Evolutionary conservation across 2,888 invertebrate species (phyloP).

Genomic region (Cataglyphis cursor): DNA sequence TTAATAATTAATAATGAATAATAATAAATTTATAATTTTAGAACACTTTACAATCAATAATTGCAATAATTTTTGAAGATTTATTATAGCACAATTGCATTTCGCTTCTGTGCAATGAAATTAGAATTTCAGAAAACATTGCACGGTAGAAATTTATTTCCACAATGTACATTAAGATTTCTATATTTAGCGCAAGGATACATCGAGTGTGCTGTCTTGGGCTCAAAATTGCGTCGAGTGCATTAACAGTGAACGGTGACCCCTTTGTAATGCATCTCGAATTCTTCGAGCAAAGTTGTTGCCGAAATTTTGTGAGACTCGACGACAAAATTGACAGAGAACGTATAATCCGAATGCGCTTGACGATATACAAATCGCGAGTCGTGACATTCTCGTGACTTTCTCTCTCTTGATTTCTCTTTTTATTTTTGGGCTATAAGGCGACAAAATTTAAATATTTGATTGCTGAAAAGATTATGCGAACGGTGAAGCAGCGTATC

Average conservation of each 20-base stretch:
- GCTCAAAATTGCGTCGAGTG: conserved; percentile 1
- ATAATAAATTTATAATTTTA: not conserved
- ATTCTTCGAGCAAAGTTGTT: conserved; percentile 12
- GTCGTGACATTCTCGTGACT: conserved; percentile 61
- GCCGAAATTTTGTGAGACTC: conserved; percentile 39
- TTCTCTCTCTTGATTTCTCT: conserved; percentile 76
- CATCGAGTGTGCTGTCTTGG: conserved; percentile 28
- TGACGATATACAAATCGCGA: conserved; percentile 64
- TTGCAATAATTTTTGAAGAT: not conserved
- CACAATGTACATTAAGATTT: conserved; percentile 36
- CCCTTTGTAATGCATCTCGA: conserved; percentile 50
- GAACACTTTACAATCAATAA: not conserved
- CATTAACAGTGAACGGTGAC: conserved; percentile 48
- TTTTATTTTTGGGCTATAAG: conserved; percentile 67
- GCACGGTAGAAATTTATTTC: conserved; percentile 29
- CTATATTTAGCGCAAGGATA: conserved; percentile 56
- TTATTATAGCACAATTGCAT: not conserved
- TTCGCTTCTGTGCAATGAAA: not conserved
- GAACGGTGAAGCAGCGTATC: conserved; percentile 51
- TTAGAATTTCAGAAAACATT: not conserved
- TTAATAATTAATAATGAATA: not conserved
- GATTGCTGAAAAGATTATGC: conserved; percentile 72
- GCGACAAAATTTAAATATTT: conserved; percentile 72
- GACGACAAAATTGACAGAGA: conserved; percentile 33
- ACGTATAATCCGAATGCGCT: conserved; percentile 39